phyloP scores from a whole-genome alignment of 2,113 vertebrate genomes.

The Semicossyphus pulcher region DNA sequence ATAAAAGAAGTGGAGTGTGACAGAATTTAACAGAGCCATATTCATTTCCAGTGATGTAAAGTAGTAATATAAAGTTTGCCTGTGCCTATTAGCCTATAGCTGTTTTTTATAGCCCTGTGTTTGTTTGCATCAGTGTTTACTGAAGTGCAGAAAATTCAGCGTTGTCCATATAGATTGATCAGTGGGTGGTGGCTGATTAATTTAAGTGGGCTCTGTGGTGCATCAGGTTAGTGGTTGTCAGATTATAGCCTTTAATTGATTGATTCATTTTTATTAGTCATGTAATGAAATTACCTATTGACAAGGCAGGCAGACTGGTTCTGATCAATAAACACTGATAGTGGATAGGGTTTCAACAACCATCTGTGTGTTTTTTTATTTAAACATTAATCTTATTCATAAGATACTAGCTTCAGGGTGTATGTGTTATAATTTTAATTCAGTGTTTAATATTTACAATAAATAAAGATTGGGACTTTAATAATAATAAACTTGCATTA shows the following conservation, averaged over 20 bases:
- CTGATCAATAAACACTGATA: slow-evolving; percentile 68
- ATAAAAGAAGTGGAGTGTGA: neutral
- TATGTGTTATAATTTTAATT: too few relatives aligned
- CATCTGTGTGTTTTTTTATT: slow-evolving; percentile 1
- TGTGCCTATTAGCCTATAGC: too few relatives aligned
- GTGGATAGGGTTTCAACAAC: slow-evolving; percentile 51
- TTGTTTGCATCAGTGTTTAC: slow-evolving; percentile 23
- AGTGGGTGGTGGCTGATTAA: slow-evolving; percentile 62
- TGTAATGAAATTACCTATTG: slow-evolving; percentile 76
- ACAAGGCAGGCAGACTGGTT: slow-evolving; percentile 48
- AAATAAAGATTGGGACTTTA: neutral
- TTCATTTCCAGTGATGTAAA: neutral
- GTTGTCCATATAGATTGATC: slow-evolving; percentile 54
- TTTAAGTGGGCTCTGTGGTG: slow-evolving; percentile 59
- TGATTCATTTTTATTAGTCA: slow-evolving; percentile 75
- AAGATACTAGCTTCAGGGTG: neutral
- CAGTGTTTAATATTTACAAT: neutral
- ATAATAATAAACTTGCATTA: neutral
- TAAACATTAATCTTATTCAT: neutral
- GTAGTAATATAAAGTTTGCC: neutral
- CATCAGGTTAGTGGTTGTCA: slow-evolving; percentile 70
- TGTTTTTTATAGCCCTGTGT: slow-evolving; percentile 3
- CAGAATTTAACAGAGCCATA: neutral
- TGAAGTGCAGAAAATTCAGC: slow-evolving; percentile 27
- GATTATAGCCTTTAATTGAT: slow-evolving; percentile 73